phyloP scores from a whole-genome alignment of 2,888 invertebrate genomes.

The Atrina japonica region DNA sequence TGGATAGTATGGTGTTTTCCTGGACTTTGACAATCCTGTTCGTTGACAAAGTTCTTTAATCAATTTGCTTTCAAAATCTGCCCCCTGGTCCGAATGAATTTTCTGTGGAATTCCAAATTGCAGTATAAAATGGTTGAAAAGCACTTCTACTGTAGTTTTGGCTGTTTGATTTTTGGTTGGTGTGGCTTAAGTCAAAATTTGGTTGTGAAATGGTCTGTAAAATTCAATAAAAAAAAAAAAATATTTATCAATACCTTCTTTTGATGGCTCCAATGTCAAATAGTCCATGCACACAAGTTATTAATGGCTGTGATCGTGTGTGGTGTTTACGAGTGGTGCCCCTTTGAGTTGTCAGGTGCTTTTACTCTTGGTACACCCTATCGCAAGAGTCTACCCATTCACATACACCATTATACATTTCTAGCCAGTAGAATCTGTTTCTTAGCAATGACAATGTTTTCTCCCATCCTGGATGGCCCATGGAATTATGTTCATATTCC shows the following conservation, averaged over 20 bases:
- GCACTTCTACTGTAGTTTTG: too few species aligned
- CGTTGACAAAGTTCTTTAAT: conserved; percentile 37
- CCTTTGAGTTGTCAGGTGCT: not conserved
- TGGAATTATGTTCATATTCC: not conserved
- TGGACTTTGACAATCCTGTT: conserved; percentile 24
- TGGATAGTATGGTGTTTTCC: conserved; percentile 44
- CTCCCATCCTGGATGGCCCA: conserved; percentile 30
- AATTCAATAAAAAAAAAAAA: conserved; percentile 5
- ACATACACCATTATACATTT: conserved; percentile 18
- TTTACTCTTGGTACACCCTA: too few species aligned
- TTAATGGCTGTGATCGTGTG: conserved; percentile 20
- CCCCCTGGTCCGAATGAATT: conserved; percentile 49
- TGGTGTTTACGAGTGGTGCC: conserved; percentile 24
- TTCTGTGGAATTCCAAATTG: too few species aligned
- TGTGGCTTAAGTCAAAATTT: conserved; percentile 22
- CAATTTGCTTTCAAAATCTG: conserved; percentile 39
- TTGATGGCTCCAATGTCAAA: conserved; percentile 32
- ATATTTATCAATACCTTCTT: conserved; percentile 20
- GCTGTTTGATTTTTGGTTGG: too few species aligned
- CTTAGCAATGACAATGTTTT: conserved; percentile 25
- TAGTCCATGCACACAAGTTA: conserved; percentile 29
- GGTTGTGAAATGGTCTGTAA: conserved; percentile 30
- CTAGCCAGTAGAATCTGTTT: conserved; percentile 36
- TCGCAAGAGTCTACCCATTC: conserved; percentile 14
- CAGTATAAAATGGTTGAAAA: too few species aligned